phyloP scores from a whole-genome alignment of 2,888 invertebrate genomes.

The Parthenolecanium corni region DNA sequence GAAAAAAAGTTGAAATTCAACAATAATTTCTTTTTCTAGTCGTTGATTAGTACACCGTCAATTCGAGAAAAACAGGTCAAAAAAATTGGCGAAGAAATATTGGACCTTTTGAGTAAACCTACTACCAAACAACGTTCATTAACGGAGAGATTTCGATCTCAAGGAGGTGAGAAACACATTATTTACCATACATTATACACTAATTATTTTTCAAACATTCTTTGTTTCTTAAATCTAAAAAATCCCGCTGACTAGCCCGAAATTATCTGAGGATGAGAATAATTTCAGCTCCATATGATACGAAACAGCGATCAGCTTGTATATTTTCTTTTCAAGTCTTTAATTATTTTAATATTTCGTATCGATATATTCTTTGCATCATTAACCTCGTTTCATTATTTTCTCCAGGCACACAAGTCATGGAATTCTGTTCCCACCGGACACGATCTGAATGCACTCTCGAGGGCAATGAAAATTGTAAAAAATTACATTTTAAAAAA shows the following conservation, averaged over 20 bases:
- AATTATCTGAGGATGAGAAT: neutral
- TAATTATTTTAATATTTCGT: neutral
- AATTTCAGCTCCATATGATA: too few relatives aligned
- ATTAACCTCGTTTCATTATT: neutral
- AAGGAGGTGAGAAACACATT: conserved; percentile 53
- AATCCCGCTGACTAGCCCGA: neutral
- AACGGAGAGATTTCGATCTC: conserved; percentile 91
- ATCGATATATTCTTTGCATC: neutral
- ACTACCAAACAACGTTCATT: conserved; percentile 90
- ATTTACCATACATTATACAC: neutral
- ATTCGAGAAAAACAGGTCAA: conserved; percentile 91
- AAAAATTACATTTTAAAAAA: conserved; percentile 89
- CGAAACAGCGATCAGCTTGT: too few relatives aligned
- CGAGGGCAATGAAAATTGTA: conserved; percentile 46
- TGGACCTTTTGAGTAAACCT: conserved; percentile 84
- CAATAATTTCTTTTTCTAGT: conserved; percentile 22
- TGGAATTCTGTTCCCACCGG: conserved; percentile 94
- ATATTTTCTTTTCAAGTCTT: too few relatives aligned
- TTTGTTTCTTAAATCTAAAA: neutral
- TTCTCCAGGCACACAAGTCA: conserved; percentile 58
- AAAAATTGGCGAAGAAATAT: conserved; percentile 88
- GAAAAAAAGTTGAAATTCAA: too few relatives aligned
- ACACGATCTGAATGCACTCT: conserved; percentile 72
- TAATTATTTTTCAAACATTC: neutral
- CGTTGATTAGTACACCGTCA: conserved; percentile 78